Evolutionary conservation across 2,888 invertebrate genomes (phyloP).

Genomic region (Brachyptera risi): DNA sequence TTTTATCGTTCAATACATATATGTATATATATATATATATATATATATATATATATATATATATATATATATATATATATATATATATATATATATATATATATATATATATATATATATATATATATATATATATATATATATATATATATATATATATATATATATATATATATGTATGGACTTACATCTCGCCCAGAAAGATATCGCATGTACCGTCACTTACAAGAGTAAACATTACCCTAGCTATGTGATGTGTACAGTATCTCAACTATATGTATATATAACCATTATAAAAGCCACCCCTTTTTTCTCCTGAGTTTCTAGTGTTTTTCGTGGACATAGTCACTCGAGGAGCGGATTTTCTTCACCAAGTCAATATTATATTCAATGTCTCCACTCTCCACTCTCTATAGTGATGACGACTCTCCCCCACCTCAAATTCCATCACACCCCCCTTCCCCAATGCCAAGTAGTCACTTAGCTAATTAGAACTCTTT

Average conservation of each 20-base stretch:
- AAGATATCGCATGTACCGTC: slow-evolving; percentile 12
- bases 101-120: too few relatives aligned
- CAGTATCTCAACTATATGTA: neutral
- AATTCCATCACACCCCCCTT: neutral
- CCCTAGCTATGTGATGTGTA: too few relatives aligned
- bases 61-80: too few relatives aligned
- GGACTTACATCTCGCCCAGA: neutral
- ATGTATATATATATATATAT: too few relatives aligned
- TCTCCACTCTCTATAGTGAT: too few relatives aligned
- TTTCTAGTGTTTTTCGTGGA: slow-evolving; percentile 2
- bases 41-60: too few relatives aligned
- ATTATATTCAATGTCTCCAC: neutral
- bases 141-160: too few relatives aligned
- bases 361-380: neutral
- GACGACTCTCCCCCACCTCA: neutral
- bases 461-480: slow-evolving; percentile 1
- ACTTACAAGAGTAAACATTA: slow-evolving; percentile 16
- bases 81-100: too few relatives aligned
- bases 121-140: too few relatives aligned
- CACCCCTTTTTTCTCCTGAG: slow-evolving; percentile 8
- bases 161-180: too few relatives aligned
- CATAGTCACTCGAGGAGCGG: slow-evolving; percentile 5
- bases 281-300: slow-evolving; percentile 4
- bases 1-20: slow-evolving; percentile 16
- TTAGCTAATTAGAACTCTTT: slow-evolving; percentile 17